Evolutionary conservation across 1,140 invertebrate species (phyloP), one percentile per base, ranked within the genome.

Genomic region (Geopemphigus sp.): DNA sequence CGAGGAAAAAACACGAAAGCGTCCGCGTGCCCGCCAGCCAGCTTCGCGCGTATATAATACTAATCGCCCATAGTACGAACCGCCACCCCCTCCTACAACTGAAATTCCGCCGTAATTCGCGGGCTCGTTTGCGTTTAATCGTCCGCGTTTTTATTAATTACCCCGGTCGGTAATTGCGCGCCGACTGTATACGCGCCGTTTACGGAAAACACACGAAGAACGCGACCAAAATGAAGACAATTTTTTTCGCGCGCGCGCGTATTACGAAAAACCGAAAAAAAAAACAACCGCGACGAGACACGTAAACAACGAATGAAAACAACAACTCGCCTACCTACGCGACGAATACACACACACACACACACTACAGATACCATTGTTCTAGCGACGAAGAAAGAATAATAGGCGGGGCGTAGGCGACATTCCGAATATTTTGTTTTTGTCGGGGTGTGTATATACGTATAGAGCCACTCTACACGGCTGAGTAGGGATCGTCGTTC

Each of bases 131-230:
- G n/a, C n/a, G 10, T 47, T 66, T 66, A 66, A 66, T 66, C 45
- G 63, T 66, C 19, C n/a, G 39, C 45, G 29, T 66, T 66, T 66
- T 66, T 39, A 66, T 39, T 45, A 39, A 61, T 61, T 50, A 45
- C 3, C 15, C 59, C 1, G 63, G 12, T 64, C 32, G n/a, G n/a
- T 66, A 66, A 64, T 45, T 66, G 45, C n/a, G 45, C n/a, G n/a
- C 12, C 63, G 1, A 47, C 39, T 66, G n/a, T 64, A 63, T 26
- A 2, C 10, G 15, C 14, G 22, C 24, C 39, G 32, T 66, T 66
- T 24, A 66, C 5, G 22, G 17, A 68, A 68, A 39, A 68, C 15
- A 47, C 47, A 26, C n/a, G n/a, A n/a, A n/a, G n/a, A 50, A 11
- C 32, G n/a, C 45, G 0, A 17, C 45, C 22, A 22, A 24, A 68